These are phyloP conservation scores for Corapipo altera DNA, from an alignment of 2,113 vertebrate genomes.

Conservation along the genomic window DNA sequence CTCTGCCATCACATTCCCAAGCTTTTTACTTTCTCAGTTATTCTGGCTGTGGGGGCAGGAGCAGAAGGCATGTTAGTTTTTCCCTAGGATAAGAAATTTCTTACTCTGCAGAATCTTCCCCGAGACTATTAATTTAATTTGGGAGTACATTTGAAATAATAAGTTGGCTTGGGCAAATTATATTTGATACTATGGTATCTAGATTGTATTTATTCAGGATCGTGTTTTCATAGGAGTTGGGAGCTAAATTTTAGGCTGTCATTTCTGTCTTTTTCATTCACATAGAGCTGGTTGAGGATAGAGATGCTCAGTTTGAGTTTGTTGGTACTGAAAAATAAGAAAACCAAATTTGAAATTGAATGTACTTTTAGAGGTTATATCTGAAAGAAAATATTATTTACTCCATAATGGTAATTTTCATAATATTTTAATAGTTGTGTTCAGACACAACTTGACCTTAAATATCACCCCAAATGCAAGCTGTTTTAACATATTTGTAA, in stretches of 20 bases:
- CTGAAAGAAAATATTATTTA: slow-evolving; percentile 54
- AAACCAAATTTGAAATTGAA: slow-evolving; percentile 10
- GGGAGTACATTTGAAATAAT: background rate
- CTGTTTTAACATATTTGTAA: slow-evolving; percentile 61
- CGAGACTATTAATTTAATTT: slow-evolving; percentile 22
- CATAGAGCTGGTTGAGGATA: background rate
- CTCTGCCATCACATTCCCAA: background rate
- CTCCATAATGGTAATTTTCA: slow-evolving; percentile 52
- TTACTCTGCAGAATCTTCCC: slow-evolving; percentile 28
- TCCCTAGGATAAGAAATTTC: slow-evolving; percentile 13
- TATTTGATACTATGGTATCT: background rate
- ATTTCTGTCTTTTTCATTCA: background rate
- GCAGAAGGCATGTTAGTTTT: slow-evolving; percentile 46
- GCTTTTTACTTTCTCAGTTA: slow-evolving; percentile 42
- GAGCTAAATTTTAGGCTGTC: background rate
- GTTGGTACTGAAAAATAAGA: slow-evolving; percentile 5
- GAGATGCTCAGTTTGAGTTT: background rate
- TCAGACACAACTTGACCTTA: slow-evolving; percentile 47
- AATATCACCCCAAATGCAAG: slow-evolving; percentile 57
- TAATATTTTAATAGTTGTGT: slow-evolving; percentile 62
- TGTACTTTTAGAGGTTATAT: slow-evolving; percentile 35
- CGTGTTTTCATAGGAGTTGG: background rate
- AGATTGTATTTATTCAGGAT: background rate
- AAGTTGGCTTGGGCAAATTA: background rate
- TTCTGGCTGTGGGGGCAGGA: slow-evolving; percentile 55